Evolutionary conservation across 2,113 vertebrate species (phyloP).

Genomic region (Otus sunia): DNA sequence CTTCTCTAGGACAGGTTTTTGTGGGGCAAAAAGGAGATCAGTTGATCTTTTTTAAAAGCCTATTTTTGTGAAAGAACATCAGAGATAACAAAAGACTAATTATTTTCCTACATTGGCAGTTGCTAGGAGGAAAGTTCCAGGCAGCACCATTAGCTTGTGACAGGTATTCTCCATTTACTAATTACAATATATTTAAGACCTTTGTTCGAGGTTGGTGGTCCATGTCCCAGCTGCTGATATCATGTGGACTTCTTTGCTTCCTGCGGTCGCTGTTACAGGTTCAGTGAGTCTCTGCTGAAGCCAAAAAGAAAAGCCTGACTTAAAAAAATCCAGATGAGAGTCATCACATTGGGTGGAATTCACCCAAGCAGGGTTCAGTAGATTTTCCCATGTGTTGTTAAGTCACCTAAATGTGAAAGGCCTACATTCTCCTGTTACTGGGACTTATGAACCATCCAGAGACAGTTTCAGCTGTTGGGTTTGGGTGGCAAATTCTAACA

Average conservation of each 20-base stretch:
- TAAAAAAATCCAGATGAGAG: too few species aligned
- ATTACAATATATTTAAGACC: not conserved
- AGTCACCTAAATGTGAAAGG: not conserved
- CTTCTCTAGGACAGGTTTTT: not conserved
- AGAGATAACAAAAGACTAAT: constrained; percentile 16
- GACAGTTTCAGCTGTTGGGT: accelerated
- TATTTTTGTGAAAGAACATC: not conserved
- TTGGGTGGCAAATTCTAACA: not conserved
- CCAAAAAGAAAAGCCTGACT: not conserved
- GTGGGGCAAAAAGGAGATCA: not conserved
- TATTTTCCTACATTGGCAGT: not conserved
- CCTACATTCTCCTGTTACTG: not conserved
- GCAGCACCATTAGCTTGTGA: not conserved
- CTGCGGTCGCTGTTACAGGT: not conserved
- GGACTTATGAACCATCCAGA: not conserved
- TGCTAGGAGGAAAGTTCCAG: constrained; percentile 8
- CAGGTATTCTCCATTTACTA: not conserved
- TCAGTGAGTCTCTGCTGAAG: not conserved
- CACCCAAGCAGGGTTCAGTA: not conserved
- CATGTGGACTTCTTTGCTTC: not conserved
- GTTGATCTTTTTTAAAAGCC: not conserved
- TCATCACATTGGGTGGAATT: not conserved
- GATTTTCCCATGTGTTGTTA: too few species aligned
- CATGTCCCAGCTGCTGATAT: not conserved
- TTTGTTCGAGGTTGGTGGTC: not conserved